Percentiles rank a stretch among this genome's conserved stretches.
Evolutionary conservation across 1,140 invertebrate genomes (phyloP).

Genomic region (Proctacanthus coquilletti): DNA sequence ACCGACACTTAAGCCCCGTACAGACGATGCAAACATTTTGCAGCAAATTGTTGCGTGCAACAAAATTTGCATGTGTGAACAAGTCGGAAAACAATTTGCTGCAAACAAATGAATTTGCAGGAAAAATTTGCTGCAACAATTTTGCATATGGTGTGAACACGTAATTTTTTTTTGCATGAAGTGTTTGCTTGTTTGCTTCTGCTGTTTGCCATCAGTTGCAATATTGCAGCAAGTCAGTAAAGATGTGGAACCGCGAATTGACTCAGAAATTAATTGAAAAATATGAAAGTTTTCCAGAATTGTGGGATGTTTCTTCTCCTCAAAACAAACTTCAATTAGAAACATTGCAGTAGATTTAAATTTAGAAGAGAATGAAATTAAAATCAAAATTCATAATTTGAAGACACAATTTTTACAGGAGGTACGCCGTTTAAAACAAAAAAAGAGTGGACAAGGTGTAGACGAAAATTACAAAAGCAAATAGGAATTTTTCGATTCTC

Average conservation of each 20-base stretch:
- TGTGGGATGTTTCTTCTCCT: too few species aligned
- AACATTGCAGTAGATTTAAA: too few species aligned
- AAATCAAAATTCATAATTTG: slow-evolving; percentile 7
- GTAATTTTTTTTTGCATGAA: too few species aligned
- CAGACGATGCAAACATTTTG: slow-evolving; percentile 4
- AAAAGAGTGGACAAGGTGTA: slow-evolving; percentile 5
- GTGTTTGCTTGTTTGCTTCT: too few species aligned
- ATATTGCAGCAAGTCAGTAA: slow-evolving; percentile 1
- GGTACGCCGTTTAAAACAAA: slow-evolving; percentile 7
- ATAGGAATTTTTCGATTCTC: slow-evolving; percentile 5
- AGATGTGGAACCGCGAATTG: too few species aligned
- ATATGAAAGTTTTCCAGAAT: too few species aligned
- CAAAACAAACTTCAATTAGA: too few species aligned
- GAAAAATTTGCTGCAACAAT: too few species aligned
- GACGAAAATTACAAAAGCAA: slow-evolving; percentile 7
- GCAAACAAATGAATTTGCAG: slow-evolving; percentile 6
- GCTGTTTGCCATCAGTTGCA: too few species aligned
- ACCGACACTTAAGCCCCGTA: slow-evolving; percentile 6
- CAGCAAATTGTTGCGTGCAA: slow-evolving; percentile 7
- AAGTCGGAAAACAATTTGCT: slow-evolving; percentile 5
- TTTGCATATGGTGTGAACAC: too few species aligned
- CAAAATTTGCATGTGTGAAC: slow-evolving; percentile 5
- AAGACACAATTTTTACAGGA: slow-evolving; percentile 5
- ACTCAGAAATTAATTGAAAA: too few species aligned
- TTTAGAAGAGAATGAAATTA: too few species aligned